Evolutionary conservation across 2,797 vertebrate genomes (phyloP).

Genomic region (Labeo calbasu): DNA sequence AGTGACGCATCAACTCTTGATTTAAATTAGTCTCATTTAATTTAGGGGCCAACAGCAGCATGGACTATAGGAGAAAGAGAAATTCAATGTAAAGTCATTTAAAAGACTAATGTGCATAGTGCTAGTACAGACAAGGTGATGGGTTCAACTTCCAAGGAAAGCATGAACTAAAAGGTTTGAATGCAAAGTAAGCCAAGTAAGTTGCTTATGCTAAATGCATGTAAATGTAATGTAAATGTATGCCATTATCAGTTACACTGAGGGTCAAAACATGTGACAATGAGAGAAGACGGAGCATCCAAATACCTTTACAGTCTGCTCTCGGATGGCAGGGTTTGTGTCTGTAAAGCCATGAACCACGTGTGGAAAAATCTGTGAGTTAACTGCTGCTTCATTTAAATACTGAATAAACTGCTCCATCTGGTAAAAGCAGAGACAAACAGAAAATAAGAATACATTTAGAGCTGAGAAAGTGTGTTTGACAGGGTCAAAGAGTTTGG

Average conservation of each 20-base stretch:
- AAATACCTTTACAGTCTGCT: conserved; percentile 93
- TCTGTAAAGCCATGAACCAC: conserved; percentile 93
- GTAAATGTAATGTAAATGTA: background rate
- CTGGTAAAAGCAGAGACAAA: conserved; percentile 66
- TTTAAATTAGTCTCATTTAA: conserved; percentile 89
- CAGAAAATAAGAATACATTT: background rate
- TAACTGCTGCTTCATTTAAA: conserved; percentile 91
- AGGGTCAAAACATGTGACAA: background rate
- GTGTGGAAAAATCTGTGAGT: conserved; percentile 93
- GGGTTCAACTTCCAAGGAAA: background rate
- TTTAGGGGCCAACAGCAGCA: conserved; percentile 92
- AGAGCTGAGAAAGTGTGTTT: background rate
- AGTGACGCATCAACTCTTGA: conserved; percentile 92
- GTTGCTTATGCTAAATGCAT: background rate
- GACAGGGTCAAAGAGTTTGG: background rate
- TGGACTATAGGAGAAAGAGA: conserved; percentile 77
- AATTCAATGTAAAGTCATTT: background rate
- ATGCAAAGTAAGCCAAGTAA: background rate
- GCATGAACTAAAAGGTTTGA: background rate
- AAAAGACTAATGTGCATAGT: background rate
- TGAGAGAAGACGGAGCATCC: background rate
- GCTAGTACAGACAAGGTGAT: no score
- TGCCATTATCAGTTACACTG: background rate
- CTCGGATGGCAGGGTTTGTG: conserved; percentile 93
- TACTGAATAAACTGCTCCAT: conserved; percentile 96